phyloP scores from a whole-genome alignment of 2,888 invertebrate genomes.

The Amphipoea oculea region DNA sequence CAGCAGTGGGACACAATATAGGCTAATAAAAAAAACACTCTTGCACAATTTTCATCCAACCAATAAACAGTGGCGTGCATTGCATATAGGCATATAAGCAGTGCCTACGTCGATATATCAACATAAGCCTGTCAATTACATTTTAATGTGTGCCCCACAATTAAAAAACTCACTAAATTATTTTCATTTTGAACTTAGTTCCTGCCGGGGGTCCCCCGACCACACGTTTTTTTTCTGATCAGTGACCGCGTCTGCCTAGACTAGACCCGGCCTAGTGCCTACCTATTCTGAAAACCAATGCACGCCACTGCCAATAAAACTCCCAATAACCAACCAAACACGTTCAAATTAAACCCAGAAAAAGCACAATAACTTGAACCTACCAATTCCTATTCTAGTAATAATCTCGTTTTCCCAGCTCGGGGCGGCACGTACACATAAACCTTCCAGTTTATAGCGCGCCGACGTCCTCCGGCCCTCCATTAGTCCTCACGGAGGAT shows the following conservation, averaged over 20 bases:
- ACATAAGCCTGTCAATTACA: too few species aligned
- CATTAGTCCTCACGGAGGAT: constrained; percentile 65
- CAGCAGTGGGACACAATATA: too few species aligned
- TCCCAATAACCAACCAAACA: constrained; percentile 8
- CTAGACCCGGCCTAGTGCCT: too few species aligned
- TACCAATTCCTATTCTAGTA: constrained; percentile 63
- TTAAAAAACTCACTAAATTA: too few species aligned
- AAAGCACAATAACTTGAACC: constrained; percentile 40
- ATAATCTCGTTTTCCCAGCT: constrained; percentile 55
- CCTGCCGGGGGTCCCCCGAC: too few species aligned
- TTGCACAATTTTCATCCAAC: neutral
- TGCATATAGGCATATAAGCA: too few species aligned
- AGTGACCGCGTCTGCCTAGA: too few species aligned
- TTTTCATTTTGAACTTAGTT: too few species aligned
- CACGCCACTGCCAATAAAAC: neutral
- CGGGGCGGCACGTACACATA: constrained; percentile 61
- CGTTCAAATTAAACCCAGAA: constrained; percentile 37
- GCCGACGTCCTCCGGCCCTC: constrained; percentile 62
- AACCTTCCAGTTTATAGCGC: constrained; percentile 63
- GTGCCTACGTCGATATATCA: too few species aligned
- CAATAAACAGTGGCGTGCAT: neutral
- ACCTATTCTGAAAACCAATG: too few species aligned
- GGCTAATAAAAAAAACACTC: neutral
- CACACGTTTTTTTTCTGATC: too few species aligned
- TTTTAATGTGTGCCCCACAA: too few species aligned